These are phyloP conservation scores for Lottia scabra DNA, from an alignment of 2,888 invertebrate species.

Conservation along the genomic window DNA sequence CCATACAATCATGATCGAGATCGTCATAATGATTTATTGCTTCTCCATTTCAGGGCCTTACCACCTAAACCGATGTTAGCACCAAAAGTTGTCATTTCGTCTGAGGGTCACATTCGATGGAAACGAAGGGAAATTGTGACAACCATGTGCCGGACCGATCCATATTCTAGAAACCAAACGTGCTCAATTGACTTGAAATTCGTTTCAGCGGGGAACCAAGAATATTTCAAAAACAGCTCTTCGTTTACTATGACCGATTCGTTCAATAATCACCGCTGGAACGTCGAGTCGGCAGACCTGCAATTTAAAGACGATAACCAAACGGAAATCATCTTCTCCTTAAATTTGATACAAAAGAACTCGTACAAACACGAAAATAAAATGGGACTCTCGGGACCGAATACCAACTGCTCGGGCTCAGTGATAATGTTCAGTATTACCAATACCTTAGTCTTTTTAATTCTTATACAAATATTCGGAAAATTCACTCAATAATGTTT, in stretches of 20 bases:
- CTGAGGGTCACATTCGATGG: conserved; percentile 26
- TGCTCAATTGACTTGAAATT: conserved; percentile 27
- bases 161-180: conserved; percentile 12
- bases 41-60: conserved; percentile 20
- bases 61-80: conserved; percentile 24
- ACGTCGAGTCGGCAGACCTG: conserved; percentile 3
- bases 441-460: too few species aligned
- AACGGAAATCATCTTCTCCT: conserved; percentile 14
- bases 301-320: conserved; percentile 6
- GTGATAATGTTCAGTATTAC: too few species aligned
- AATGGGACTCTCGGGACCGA: too few species aligned
- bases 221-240: conserved; percentile 23
- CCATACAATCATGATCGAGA: too few species aligned
- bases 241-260: conserved; percentile 11
- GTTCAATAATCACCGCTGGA: conserved; percentile 25
- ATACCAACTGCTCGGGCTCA: too few species aligned
- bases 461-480: too few species aligned
- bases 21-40: too few species aligned
- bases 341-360: conserved; percentile 9
- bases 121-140: conserved; percentile 22
- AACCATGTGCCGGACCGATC: conserved; percentile 23
- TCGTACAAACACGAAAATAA: too few species aligned
- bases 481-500: too few species aligned
- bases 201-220: conserved; percentile 17
- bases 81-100: conserved; percentile 20